These are phyloP conservation scores for Sula dactylatra DNA, from an alignment of 2,113 vertebrate species.

Conservation along the genomic window DNA sequence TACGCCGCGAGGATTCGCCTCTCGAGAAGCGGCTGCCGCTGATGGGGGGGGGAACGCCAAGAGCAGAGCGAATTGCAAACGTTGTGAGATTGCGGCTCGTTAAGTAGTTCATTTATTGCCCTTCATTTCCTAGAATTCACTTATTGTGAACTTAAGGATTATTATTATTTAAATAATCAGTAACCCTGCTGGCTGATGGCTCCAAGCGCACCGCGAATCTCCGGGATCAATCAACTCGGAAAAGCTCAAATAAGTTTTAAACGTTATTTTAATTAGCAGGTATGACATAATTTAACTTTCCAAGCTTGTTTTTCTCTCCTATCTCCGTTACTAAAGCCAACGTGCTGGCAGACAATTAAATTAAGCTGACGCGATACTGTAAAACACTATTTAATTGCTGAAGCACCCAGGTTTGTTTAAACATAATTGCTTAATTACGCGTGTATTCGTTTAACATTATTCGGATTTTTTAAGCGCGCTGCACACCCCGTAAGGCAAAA, in stretches of 20 bases:
- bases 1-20: not conserved
- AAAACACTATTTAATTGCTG: not conserved
- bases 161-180: too few species aligned
- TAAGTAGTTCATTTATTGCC: not conserved
- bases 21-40: not conserved
- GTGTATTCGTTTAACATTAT: not conserved
- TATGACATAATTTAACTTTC: not conserved
- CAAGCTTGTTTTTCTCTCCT: not conserved
- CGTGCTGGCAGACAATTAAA: not conserved
- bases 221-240: not conserved
- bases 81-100: accelerated
- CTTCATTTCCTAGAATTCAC: not conserved
- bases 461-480: not conserved
- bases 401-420: not conserved
- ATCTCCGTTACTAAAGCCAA: not conserved
- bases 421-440: not conserved
- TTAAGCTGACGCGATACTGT: not conserved
- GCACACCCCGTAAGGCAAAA: not conserved
- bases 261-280: not conserved
- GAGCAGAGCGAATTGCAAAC: not conserved
- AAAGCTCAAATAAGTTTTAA: not conserved
- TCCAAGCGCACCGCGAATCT: accelerated
- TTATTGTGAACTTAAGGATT: not conserved
- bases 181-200: not conserved
- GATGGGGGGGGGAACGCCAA: accelerated